Conservation (phyloP, 2,113 vertebrate species). For the Microtus pennsylvanicus region DNA sequence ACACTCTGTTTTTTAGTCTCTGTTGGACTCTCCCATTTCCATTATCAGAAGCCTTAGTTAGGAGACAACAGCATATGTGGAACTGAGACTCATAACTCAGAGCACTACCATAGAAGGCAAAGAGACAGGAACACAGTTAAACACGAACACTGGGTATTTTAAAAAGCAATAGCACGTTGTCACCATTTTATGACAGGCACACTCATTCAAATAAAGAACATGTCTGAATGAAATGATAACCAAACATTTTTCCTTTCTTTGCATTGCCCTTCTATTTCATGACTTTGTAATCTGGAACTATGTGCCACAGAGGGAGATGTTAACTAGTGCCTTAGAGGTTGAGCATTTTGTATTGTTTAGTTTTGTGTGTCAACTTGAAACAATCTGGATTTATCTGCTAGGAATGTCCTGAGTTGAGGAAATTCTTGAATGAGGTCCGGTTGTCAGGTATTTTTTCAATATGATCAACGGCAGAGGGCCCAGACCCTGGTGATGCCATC, state of each 20-base stretch:
- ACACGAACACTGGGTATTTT: neutral
- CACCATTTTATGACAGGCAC: neutral
- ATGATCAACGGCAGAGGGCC: neutral
- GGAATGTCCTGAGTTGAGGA: neutral
- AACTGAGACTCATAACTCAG: neutral
- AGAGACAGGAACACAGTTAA: too few species aligned
- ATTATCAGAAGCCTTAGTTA: neutral
- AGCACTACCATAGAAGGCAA: neutral
- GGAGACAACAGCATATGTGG: neutral
- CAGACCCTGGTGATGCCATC: neutral
- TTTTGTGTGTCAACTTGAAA: neutral
- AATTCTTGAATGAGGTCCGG: neutral
- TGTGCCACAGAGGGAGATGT: neutral
- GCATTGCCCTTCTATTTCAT: neutral
- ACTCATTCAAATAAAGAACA: neutral
- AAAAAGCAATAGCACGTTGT: neutral
- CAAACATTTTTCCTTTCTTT: neutral
- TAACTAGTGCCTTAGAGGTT: neutral
- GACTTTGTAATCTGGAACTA: neutral
- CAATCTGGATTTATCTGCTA: neutral
- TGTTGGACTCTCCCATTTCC: neutral
- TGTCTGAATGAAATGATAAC: neutral
- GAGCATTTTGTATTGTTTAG: neutral
- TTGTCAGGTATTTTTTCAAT: neutral
- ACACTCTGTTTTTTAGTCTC: neutral